Conservation (phyloP, 2,797 vertebrate genomes). For the Neosilurus mollespiculum region DNA sequence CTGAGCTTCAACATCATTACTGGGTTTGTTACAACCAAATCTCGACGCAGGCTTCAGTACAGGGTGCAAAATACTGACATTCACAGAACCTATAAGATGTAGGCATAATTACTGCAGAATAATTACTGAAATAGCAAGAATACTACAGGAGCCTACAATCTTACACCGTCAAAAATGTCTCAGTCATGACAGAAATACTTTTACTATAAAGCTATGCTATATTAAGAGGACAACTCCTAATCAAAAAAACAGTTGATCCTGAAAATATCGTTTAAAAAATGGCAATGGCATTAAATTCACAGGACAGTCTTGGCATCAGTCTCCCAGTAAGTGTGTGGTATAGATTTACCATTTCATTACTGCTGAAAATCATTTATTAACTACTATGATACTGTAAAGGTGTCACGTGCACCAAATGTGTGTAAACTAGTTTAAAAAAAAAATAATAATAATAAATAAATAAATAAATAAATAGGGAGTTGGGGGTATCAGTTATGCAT, state of each 20-base stretch:
- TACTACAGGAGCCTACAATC: background rate
- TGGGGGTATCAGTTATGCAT: too few relatives aligned
- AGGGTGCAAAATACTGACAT: background rate
- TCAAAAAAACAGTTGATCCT: background rate
- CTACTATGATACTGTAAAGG: too few relatives aligned
- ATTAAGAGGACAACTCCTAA: background rate
- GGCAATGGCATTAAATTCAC: background rate
- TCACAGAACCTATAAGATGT: too few relatives aligned
- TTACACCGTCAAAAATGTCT: background rate
- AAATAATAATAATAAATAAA: too few relatives aligned
- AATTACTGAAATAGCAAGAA: background rate
- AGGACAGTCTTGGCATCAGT: background rate
- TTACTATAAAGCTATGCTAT: too few relatives aligned
- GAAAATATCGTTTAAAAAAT: background rate
- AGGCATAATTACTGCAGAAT: background rate
- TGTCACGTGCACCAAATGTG: too few relatives aligned
- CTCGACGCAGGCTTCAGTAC: background rate
- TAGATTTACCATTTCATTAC: background rate
- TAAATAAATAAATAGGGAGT: too few relatives aligned
- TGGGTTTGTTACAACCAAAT: background rate
- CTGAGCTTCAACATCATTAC: background rate
- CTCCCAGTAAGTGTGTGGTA: background rate
- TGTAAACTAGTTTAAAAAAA: too few relatives aligned
- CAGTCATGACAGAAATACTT: background rate
- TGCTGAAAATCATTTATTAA: too few relatives aligned